Evolutionary conservation across 2,888 invertebrate species (phyloP).

Genomic region (Thecophora atra): DNA sequence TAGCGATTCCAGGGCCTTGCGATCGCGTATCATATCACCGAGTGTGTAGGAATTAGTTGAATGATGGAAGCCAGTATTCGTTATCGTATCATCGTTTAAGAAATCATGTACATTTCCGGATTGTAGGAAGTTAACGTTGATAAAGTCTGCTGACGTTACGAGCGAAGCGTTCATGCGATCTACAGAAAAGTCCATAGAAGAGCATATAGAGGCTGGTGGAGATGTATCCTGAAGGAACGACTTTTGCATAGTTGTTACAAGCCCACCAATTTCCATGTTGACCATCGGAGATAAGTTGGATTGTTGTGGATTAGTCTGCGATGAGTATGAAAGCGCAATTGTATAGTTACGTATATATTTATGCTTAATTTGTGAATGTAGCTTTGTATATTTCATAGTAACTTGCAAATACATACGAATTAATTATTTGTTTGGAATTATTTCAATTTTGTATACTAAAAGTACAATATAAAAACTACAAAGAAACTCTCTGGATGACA

Average conservation of each 20-base stretch:
- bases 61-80: constrained; percentile 44
- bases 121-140: constrained; percentile 61
- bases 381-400: no score
- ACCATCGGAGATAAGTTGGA: constrained; percentile 49
- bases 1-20: constrained; percentile 61
- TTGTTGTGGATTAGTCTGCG: constrained; percentile 24
- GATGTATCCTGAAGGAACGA: constrained; percentile 64
- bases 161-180: constrained; percentile 63
- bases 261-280: constrained; percentile 63
- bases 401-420: no score
- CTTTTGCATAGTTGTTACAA: constrained; percentile 64
- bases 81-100: constrained; percentile 36
- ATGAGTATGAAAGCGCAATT: not conserved
- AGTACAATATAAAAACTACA: no score
- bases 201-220: constrained; percentile 63
- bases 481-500: no score
- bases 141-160: constrained; percentile 65
- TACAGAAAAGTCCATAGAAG: constrained; percentile 60
- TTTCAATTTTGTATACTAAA: not conserved
- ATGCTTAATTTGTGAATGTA: no score
- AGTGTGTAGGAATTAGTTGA: constrained; percentile 56
- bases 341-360: not conserved
- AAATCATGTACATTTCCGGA: constrained; percentile 56
- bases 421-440: no score
- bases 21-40: constrained; percentile 62